Evolutionary conservation across 1,140 invertebrate species (phyloP), one percentile per base, ranked within the genome.

Genomic region (Battus philenor): DNA sequence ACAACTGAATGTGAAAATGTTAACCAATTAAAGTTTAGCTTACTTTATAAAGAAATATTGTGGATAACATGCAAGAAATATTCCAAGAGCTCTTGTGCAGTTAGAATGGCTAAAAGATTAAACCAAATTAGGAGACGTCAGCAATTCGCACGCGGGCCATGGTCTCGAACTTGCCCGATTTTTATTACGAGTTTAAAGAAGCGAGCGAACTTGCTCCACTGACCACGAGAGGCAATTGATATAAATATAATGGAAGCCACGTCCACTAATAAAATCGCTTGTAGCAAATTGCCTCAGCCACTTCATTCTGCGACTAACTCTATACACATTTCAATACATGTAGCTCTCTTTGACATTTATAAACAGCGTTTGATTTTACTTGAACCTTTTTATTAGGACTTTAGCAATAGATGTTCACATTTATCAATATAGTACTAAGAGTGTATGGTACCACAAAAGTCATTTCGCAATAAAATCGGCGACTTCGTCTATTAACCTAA

Each of bases 101-200:
- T 39, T 55, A 31, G 36, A 51, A 50, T 50, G 20, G 34, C 44
- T 47, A 47, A 61, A 53, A 55, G 46, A 55, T 57, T 53, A 49
- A 30, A 20, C 54, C 47, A 53, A 66, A 68, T 68, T 66, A 62
- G 59, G 50, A 59, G 54, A 53, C 50, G 55, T 56, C 59, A 51
- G 53, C 44, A 52, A 63, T 68, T 66, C 36, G 63, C 53, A 64
- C 60, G 32, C 57, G 51, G 74, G 67, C 68, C 77, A 71, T 61
- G 77, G 63, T 80, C 79, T 78, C 71, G 75, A 78, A 79, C 80
- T 78, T 79, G 80, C 58, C 66, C 70, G 70, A 82, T 75, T 82
- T 83, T 80, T 84, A 69, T 69, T 75, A 63, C 63, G 63, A 71
- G 72, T 77, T 69, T 77, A 66, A 73, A 74, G 69, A 76, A 81